A percentile compares a stretch with the other conserved stretches of the same genome.
Evolutionary conservation across 2,888 invertebrate genomes (phyloP).

Genomic region (Oscheius myriophilus): DNA sequence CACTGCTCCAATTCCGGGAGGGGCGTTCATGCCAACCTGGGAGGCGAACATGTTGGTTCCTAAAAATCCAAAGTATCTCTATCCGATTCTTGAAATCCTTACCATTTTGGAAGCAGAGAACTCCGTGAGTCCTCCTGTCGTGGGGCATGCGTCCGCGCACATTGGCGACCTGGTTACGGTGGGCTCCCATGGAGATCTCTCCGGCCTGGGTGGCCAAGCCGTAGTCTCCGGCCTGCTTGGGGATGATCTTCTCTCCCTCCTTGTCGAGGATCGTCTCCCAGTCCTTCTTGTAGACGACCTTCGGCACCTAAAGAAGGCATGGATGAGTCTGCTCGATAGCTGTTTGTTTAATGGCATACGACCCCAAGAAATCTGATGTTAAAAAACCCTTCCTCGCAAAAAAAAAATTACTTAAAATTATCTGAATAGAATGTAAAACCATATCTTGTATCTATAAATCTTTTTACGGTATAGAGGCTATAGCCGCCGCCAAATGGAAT

Average conservation of each 20-base stretch:
- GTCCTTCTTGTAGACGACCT: slow-evolving; percentile 67
- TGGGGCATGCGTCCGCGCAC: slow-evolving; percentile 69
- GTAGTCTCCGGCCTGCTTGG: slow-evolving; percentile 70
- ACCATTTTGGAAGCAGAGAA: slow-evolving; percentile 70
- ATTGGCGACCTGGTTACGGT: slow-evolving; percentile 69
- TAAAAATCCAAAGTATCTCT: background rate
- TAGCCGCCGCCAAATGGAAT: too few species aligned
- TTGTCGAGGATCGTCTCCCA: slow-evolving; percentile 70
- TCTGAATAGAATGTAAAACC: too few species aligned
- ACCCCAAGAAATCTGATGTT: too few species aligned
- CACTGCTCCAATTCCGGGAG: slow-evolving; percentile 67
- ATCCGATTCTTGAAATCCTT: background rate
- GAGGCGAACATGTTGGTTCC: slow-evolving; percentile 70
- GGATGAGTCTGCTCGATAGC: background rate
- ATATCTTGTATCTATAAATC: too few species aligned
- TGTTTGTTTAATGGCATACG: too few species aligned
- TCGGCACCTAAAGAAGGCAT: slow-evolving; percentile 50
- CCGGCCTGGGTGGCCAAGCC: slow-evolving; percentile 67
- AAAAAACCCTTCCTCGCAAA: too few species aligned
- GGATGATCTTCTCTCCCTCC: slow-evolving; percentile 69
- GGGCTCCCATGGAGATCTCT: slow-evolving; percentile 67
- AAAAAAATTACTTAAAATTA: too few species aligned
- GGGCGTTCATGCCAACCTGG: slow-evolving; percentile 69
- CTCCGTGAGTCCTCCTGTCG: slow-evolving; percentile 68
- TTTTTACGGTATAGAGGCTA: too few species aligned